These are phyloP conservation scores for Pelodytes ibericus DNA, from an alignment of 2,797 vertebrate species.

Conservation along the genomic window DNA sequence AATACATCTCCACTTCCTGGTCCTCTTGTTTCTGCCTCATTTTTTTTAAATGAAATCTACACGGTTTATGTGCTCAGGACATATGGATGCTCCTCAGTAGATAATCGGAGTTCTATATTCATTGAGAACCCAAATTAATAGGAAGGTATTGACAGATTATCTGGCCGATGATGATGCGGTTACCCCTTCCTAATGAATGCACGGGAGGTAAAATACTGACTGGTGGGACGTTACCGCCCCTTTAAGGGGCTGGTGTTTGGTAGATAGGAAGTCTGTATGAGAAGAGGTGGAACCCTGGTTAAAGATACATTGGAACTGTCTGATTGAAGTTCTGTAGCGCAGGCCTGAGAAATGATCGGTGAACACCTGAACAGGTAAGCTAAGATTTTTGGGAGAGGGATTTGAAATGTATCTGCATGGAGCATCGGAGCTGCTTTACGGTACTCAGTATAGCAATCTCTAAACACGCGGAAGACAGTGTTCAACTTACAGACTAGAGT, in stretches of 20 bases:
- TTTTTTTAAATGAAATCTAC: too few species aligned
- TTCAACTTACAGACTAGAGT: too few species aligned
- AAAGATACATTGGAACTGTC: background rate
- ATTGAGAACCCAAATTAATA: too few species aligned
- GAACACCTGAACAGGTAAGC: slow-evolving; percentile 19
- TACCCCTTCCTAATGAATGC: background rate
- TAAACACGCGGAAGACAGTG: too few species aligned
- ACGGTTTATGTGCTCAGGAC: too few species aligned
- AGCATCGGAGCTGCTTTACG: background rate
- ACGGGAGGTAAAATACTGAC: background rate
- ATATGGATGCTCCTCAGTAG: too few species aligned
- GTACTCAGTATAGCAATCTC: too few species aligned
- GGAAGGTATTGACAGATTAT: too few species aligned
- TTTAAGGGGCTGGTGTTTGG: slow-evolving; percentile 30
- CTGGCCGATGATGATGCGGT: too few species aligned
- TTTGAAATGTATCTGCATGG: background rate
- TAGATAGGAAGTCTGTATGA: slow-evolving; percentile 34
- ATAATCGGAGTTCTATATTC: too few species aligned
- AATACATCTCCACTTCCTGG: too few species aligned
- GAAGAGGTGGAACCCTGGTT: slow-evolving; percentile 20
- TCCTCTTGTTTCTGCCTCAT: too few species aligned
- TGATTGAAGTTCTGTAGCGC: background rate
- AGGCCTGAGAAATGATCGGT: slow-evolving; percentile 17
- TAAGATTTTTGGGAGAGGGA: background rate
- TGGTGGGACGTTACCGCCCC: slow-evolving; percentile 32